phyloP scores from a whole-genome alignment of 2,888 invertebrate species.

The Drosophila kokeensis region DNA sequence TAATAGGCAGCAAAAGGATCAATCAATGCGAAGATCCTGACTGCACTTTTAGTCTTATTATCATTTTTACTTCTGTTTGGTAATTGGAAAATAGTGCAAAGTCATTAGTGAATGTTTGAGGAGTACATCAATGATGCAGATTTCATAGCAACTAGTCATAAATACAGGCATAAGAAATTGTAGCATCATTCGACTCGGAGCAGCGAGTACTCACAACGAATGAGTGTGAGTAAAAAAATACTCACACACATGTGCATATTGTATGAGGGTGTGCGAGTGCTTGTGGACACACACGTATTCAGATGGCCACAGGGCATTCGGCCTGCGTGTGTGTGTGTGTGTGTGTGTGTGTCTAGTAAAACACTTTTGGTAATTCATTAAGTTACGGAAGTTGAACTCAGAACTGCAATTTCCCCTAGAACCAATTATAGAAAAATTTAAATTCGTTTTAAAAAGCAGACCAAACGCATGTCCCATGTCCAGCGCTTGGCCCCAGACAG shows the following conservation, averaged over 20 bases:
- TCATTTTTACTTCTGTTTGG: background rate
- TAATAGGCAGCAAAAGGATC: background rate
- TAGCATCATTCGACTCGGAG: constrained; percentile 22
- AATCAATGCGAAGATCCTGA: background rate
- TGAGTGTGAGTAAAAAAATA: background rate
- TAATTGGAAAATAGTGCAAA: background rate
- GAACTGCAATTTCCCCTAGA: constrained; percentile 86
- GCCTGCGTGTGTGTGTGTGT: constrained; percentile 14
- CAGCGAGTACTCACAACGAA: background rate
- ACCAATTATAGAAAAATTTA: constrained; percentile 85
- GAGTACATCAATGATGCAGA: background rate
- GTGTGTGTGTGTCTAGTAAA: constrained; percentile 62
- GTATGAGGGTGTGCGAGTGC: background rate
- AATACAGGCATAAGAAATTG: constrained; percentile 6
- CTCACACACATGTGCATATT: constrained; percentile 4
- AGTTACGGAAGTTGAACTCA: constrained; percentile 86
- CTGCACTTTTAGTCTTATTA: background rate
- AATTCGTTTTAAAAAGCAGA: constrained; percentile 81
- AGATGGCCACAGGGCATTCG: constrained; percentile 57
- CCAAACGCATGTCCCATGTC: constrained; percentile 65
- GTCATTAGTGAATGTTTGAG: background rate
- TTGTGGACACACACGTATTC: constrained; percentile 18
- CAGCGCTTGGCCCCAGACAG: constrained; percentile 56
- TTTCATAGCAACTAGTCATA: background rate
- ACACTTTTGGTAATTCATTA: constrained; percentile 85